Percentiles rank a stretch among this genome's conserved stretches.
Evolutionary conservation across 2,797 vertebrate species (phyloP).

Genomic region (Choloepus didactylus): DNA sequence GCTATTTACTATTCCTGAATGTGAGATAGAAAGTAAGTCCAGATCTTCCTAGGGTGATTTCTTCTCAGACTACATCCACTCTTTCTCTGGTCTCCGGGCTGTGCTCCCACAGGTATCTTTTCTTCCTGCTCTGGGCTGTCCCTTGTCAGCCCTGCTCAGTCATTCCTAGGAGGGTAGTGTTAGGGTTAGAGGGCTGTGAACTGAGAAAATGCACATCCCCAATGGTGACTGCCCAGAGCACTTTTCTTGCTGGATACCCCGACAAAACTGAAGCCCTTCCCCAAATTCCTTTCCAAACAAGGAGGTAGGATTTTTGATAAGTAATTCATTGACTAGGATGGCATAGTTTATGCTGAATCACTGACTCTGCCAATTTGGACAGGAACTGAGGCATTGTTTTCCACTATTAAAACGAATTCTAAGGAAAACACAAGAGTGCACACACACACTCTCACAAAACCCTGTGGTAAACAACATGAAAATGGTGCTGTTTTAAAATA

Average conservation of each 20-base stretch:
- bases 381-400: neutral
- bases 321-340: neutral
- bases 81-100: neutral
- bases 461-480: neutral
- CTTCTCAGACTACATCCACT: neutral
- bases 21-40: too few relatives aligned
- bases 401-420: neutral
- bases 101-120: neutral
- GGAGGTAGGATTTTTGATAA: neutral
- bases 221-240: neutral
- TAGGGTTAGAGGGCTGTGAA: neutral
- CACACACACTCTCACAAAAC: neutral
- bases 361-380: neutral
- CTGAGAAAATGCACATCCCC: neutral
- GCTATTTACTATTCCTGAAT: too few relatives aligned
- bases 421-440: neutral
- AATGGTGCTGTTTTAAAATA: neutral
- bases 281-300: neutral
- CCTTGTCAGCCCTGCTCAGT: neutral
- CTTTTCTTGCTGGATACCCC: neutral
- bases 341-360: neutral
- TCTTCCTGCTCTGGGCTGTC: neutral
- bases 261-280: neutral
- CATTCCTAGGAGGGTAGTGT: neutral
- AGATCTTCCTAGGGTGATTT: neutral